Base-by-base conservation (phyloP, 2,888 invertebrate species). In the Apomyelois bistriatella region DNA sequence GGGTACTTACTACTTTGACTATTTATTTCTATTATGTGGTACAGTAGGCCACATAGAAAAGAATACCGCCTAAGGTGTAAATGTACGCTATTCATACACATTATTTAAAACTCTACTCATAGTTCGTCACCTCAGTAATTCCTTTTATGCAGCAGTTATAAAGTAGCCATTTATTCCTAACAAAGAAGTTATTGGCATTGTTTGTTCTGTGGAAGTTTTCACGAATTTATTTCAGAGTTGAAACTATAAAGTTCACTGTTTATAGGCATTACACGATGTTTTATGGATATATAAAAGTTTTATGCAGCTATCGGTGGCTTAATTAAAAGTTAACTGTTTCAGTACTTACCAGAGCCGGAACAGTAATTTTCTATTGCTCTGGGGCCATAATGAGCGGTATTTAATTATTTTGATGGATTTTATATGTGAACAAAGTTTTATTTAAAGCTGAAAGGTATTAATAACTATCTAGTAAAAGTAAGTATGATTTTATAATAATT, bases 161-260 rank as follows among this genome's bases (percentile, higher is more conserved):
- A 38, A 37, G 12, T 2, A 28, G 38, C 38, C n/a, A 10, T 38
- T 38, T 28, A 1, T 38, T 1, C 28, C 38, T 12, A 10, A 22
- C 3, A 13, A 15, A 42, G 4, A 42, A 10, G 51, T 42, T 32
- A 35, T 36, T 8, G n/a, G 41, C 35, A 43, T 22, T 42, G 43
- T 32, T 40, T 17, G 10, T 16, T 6, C 15, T 37, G 9, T 15
- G 13, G 30, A 41, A 38, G 22, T 40, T 48, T 41, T 42, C 52
- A 47, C 35, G 51, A 46, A 57, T 55, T 53, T 53, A 57, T 54
- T 53, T 53, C 36, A 35, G 15, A 43, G 36, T 51, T 37, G 36
- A 52, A 13, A 51, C 57, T 54, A 59, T 55, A 55, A 54, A 57
- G 48, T 48, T 43, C 17, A 47, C 53, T 51, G 38, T 57, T 57